phyloP scores from a whole-genome alignment of 2,888 invertebrate genomes.

The Salticus scenicus region DNA sequence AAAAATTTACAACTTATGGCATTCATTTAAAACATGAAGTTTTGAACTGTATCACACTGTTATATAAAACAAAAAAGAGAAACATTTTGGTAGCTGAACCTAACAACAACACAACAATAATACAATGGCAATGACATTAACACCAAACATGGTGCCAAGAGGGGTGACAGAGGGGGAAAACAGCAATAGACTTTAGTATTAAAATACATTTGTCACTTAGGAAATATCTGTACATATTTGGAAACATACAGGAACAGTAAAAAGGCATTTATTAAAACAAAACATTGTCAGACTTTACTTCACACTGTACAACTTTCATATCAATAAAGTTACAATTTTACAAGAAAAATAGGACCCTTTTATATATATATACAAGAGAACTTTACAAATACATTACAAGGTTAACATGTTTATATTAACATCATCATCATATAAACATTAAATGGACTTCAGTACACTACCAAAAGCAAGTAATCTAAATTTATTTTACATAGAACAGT shows the following conservation, averaged over 20 bases:
- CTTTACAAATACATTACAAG: constrained; percentile 68
- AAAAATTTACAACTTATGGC: constrained; percentile 65
- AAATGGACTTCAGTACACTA: constrained; percentile 68
- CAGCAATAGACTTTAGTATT: constrained; percentile 68
- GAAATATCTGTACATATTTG: constrained; percentile 67
- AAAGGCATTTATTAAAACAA: constrained; percentile 69
- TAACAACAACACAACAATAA: constrained; percentile 40
- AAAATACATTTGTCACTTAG: constrained; percentile 70
- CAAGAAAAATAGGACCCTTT: constrained; percentile 70
- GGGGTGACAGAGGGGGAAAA: constrained; percentile 47
- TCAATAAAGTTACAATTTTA: constrained; percentile 63
- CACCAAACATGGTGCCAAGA: constrained; percentile 39
- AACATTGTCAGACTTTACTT: constrained; percentile 54
- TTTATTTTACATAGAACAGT: constrained; percentile 46
- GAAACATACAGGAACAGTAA: constrained; percentile 69
- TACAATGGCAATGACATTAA: constrained; percentile 50
- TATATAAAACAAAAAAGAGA: constrained; percentile 30
- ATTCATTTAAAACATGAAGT: constrained; percentile 50
- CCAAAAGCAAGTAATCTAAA: constrained; percentile 60
- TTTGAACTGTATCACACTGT: constrained; percentile 48
- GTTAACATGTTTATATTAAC: constrained; percentile 63
- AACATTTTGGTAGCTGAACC: constrained; percentile 21
- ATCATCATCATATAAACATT: constrained; percentile 69
- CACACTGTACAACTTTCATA: constrained; percentile 64
- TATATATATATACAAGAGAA: constrained; percentile 66